Evolutionary conservation across 2,797 vertebrate genomes (phyloP).

Genomic region (Phataginus tricuspis): DNA sequence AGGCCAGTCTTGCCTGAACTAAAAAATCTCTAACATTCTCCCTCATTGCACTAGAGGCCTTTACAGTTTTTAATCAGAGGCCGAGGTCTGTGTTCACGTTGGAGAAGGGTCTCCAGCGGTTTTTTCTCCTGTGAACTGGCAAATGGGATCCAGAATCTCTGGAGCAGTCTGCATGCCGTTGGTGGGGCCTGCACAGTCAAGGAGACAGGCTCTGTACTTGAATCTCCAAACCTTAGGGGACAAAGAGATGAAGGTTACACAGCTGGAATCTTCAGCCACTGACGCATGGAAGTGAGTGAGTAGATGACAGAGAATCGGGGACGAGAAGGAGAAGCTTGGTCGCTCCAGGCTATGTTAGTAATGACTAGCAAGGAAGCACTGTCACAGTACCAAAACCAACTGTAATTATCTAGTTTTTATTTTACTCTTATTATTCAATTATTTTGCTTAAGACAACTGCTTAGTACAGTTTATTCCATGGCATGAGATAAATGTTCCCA

Average conservation of each 20-base stretch:
- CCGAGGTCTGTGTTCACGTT: neutral
- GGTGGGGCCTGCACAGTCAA: too few species aligned
- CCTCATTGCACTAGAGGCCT: neutral
- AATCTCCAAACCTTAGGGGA: neutral
- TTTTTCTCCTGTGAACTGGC: neutral
- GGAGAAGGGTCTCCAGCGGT: neutral
- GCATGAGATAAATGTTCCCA: neutral
- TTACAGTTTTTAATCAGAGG: neutral
- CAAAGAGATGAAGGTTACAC: neutral
- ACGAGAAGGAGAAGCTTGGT: neutral
- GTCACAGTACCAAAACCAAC: fast-evolving
- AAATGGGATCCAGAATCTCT: neutral
- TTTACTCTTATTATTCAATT: neutral
- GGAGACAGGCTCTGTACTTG: neutral
- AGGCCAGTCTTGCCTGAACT: neutral
- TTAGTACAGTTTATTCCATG: neutral
- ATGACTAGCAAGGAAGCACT: fast-evolving
- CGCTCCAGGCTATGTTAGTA: neutral
- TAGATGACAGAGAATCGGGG: too few species aligned
- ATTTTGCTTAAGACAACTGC: neutral
- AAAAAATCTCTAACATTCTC: neutral
- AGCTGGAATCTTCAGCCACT: neutral
- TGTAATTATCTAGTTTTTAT: neutral
- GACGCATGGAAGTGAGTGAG: neutral
- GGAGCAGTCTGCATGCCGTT: fast-evolving